Percentiles rank a stretch among this genome's conserved stretches.
Conservation (phyloP, 2,888 invertebrate genomes). For the Ctenicera cuprea region DNA sequence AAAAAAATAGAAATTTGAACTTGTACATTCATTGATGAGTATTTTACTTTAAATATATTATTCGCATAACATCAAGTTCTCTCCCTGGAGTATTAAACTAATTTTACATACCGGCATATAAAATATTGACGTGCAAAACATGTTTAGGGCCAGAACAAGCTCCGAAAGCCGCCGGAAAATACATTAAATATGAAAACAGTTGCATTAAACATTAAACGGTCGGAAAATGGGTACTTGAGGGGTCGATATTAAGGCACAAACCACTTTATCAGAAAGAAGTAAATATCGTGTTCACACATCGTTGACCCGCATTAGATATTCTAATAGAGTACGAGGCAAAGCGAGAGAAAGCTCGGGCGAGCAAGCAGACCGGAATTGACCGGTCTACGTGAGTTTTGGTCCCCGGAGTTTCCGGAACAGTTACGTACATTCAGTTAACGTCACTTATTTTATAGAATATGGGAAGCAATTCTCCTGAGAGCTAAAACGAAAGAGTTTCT, state of each 20-base stretch:
- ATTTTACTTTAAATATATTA: not conserved
- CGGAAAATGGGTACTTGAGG: constrained; percentile 1
- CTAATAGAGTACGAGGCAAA: constrained; percentile 64
- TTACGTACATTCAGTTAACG: constrained; percentile 54
- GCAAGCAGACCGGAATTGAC: constrained; percentile 65
- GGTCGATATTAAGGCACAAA: constrained; percentile 25
- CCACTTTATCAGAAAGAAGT: constrained; percentile 43
- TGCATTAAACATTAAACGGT: constrained; percentile 21
- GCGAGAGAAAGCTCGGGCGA: constrained; percentile 62
- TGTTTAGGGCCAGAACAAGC: not conserved
- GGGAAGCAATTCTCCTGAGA: constrained; percentile 21
- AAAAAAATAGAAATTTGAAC: no score
- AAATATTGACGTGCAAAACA: no score
- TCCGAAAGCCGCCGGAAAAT: constrained; percentile 10
- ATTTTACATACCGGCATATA: not conserved
- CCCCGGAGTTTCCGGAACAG: constrained; percentile 58
- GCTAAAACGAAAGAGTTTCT: constrained; percentile 2
- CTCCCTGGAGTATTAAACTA: not conserved
- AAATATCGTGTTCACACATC: constrained; percentile 62
- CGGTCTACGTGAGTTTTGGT: constrained; percentile 63
- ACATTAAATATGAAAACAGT: constrained; percentile 18
- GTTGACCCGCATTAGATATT: constrained; percentile 65
- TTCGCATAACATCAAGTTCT: not conserved
- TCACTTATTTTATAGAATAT: constrained; percentile 29
- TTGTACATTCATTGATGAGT: no score